These are phyloP conservation scores for Anoncus sp. DNA, from an alignment of 2,888 invertebrate genomes.

Conservation along the genomic window DNA sequence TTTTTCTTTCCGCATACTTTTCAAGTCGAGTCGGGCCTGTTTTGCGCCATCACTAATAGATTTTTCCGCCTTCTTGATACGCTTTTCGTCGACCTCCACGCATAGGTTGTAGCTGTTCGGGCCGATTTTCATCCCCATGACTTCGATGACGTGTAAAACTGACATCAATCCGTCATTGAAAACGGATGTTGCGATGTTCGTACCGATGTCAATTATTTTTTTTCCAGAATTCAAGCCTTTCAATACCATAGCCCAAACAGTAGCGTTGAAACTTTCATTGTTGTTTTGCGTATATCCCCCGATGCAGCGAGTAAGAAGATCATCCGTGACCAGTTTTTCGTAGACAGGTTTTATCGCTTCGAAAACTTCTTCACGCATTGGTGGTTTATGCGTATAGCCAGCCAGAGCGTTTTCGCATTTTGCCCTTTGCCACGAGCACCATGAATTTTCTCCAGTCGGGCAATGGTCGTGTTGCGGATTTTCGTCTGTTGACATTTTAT, in stretches of 20 bases:
- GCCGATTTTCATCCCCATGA: constrained; percentile 41
- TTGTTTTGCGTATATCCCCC: constrained; percentile 28
- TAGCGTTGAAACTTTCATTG: constrained; percentile 53
- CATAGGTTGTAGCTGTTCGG: constrained; percentile 42
- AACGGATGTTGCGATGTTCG: constrained; percentile 28
- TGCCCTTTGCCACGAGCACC: constrained; percentile 62
- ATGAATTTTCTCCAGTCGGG: constrained; percentile 53
- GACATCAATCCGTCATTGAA: constrained; percentile 34
- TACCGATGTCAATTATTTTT: constrained; percentile 37
- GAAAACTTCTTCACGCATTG: constrained; percentile 49
- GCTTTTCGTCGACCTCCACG: constrained; percentile 39
- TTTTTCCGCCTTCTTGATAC: constrained; percentile 6
- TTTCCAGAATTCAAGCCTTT: constrained; percentile 38
- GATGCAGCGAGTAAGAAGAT: constrained; percentile 6
- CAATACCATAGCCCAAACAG: constrained; percentile 53
- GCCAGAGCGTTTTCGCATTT: constrained; percentile 43
- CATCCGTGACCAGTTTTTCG: constrained; percentile 33
- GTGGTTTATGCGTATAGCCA: constrained; percentile 43
- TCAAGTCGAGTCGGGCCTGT: constrained; percentile 1
- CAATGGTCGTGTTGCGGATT: constrained; percentile 34
- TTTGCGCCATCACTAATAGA: constrained; percentile 10
- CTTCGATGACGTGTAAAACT: constrained; percentile 44
- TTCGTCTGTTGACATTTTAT: constrained; percentile 11
- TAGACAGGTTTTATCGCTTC: constrained; percentile 65
- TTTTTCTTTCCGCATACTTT: constrained; percentile 1